Evolutionary conservation across 2,888 invertebrate genomes (phyloP), one percentile per base, ranked within the genome.

Genomic region (Sinodicranocentrus sp.): DNA sequence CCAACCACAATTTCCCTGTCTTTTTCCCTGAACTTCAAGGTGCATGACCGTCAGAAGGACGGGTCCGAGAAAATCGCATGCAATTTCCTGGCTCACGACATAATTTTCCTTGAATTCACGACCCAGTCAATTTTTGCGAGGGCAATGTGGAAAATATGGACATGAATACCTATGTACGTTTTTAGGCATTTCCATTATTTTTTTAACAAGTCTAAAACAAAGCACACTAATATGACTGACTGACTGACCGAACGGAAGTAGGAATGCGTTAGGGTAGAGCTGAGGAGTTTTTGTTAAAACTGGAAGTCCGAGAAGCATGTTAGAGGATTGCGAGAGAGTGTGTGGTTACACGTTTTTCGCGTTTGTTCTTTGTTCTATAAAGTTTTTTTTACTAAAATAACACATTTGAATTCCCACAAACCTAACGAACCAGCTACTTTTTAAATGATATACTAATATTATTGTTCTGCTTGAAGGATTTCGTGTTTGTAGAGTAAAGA

Each of bases 31-130:
- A 78, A 83, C 77, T 83, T 83, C 83, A 73, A 83, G 83, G 83
- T 83, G 76, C 83, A 83, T 83, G 83, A 83, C 83, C 83, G 83
- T 83, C 83, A 83, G 83, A 83, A 77, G 83, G 83, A 83, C 83
- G 82, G 82, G 78, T 65, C 65, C 72, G 59, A 78, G 67, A 71
- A 83, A 77, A 83, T 78, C 72, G 77, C 83, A 83, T 83, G 83
- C 83, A 83, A 77, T 77, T 77, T 83, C 67, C 77, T 83, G 59
- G 82, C 82, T 76, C 82, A 75, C 82, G 75, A 75, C 82, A 82
- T 82, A 77, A 67, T 78, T 70, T 75, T 75, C 73, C 82, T 73
- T 75, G 75, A 82, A 82, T 39, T 71, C 59, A 48, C 82, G 76
- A 82, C 76, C 82, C 76, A 76, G 75, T 71, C 76, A 71, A 68